phyloP scores from a whole-genome alignment of 1,140 invertebrate species.

The Drepana arcuata region DNA sequence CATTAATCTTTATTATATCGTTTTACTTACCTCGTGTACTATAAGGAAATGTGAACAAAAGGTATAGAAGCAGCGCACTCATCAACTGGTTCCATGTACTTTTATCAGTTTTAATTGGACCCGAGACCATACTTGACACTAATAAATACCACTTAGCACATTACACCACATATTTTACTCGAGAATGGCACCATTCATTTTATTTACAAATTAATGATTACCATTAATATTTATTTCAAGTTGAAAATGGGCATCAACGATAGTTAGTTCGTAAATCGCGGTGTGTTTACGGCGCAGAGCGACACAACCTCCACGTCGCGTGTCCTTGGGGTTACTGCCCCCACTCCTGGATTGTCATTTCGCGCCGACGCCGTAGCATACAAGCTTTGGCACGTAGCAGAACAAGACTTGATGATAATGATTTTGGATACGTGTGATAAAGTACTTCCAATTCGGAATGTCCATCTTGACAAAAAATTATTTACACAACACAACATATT shows the following conservation, averaged over 20 bases:
- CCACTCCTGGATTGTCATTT: constrained; percentile 52
- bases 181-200: too few relatives aligned
- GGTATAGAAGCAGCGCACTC: constrained; percentile 43
- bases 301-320: constrained; percentile 48
- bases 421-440: constrained; percentile 9
- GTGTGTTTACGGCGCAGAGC: constrained; percentile 28
- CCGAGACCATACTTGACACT: constrained; percentile 58
- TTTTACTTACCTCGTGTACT: constrained; percentile 40
- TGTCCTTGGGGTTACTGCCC: constrained; percentile 51
- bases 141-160: constrained; percentile 41
- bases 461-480: too few relatives aligned
- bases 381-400: constrained; percentile 38
- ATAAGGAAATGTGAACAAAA: constrained; percentile 43
- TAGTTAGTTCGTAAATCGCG: constrained; percentile 46
- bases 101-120: constrained; percentile 54
- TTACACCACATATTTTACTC: constrained; percentile 39
- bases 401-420: constrained; percentile 41
- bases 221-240: neutral
- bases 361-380: constrained; percentile 56
- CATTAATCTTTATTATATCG: too few relatives aligned
- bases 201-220: too few relatives aligned
- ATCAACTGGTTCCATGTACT: constrained; percentile 53
- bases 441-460: too few relatives aligned
- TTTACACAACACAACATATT: too few relatives aligned
- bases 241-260: constrained; percentile 6